phyloP scores from a whole-genome alignment of 2,113 vertebrate genomes.

The Bothrops jararaca region DNA sequence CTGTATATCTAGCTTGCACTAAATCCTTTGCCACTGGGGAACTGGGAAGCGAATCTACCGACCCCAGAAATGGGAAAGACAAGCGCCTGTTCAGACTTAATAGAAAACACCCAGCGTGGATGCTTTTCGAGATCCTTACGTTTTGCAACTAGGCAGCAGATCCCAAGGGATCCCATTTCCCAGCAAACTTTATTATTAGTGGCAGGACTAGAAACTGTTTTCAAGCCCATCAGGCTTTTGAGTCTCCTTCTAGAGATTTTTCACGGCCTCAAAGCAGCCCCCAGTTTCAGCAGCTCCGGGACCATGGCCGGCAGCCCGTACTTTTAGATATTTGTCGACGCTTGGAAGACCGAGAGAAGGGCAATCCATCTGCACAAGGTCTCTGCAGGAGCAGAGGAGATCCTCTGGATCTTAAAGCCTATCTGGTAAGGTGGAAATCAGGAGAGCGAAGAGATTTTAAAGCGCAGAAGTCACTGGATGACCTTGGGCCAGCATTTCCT shows the following conservation, averaged over 20 bases:
- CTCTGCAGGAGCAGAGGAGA: background rate
- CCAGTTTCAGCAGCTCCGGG: background rate
- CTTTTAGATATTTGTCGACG: background rate
- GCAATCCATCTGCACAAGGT: background rate
- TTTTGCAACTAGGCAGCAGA: background rate
- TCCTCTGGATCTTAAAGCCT: background rate
- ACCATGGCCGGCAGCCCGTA: too few species aligned
- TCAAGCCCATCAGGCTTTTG: background rate
- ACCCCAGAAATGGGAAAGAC: background rate
- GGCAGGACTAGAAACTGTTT: background rate
- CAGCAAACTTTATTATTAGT: background rate
- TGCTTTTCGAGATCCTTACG: background rate
- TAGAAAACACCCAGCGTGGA: background rate
- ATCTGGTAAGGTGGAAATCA: background rate
- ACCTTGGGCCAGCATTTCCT: background rate
- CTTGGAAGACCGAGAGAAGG: background rate
- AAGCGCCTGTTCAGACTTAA: background rate
- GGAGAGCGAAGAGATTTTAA: background rate
- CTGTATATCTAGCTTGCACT: background rate
- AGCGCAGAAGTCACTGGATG: background rate
- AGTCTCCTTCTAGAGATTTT: background rate
- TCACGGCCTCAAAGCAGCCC: background rate
- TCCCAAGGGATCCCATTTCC: background rate
- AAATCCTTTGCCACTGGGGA: background rate
- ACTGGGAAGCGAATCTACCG: background rate